phyloP scores from a whole-genome alignment of 2,797 vertebrate genomes.

The Lithobates pipiens region DNA sequence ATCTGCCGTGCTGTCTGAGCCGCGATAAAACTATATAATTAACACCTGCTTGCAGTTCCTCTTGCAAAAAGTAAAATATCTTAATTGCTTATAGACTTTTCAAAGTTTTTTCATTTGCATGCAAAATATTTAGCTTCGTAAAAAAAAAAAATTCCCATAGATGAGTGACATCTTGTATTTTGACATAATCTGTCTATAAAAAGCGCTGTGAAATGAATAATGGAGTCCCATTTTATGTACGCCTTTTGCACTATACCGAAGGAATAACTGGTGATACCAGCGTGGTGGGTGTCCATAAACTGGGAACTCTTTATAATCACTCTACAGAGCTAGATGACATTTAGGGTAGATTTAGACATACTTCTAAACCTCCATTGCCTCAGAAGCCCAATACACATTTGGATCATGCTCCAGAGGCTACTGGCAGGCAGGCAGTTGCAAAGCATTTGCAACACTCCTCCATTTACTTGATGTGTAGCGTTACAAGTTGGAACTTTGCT shows the following conservation, averaged over 20 bases:
- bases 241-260: background rate
- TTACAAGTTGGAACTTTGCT: no score
- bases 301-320: no score
- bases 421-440: no score
- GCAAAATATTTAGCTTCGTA: background rate
- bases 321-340: no score
- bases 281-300: background rate
- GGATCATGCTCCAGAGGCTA: no score
- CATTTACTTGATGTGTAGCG: no score
- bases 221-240: background rate
- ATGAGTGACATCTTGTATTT: slow-evolving; percentile 34
- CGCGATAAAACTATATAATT: background rate
- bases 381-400: no score
- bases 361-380: no score
- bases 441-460: no score
- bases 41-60: slow-evolving; percentile 1
- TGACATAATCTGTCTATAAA: slow-evolving; percentile 32
- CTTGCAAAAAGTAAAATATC: slow-evolving; percentile 11
- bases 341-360: no score
- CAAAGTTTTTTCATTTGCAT: slow-evolving; percentile 30
- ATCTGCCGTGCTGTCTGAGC: background rate
- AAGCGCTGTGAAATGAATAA: background rate
- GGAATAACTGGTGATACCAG: background rate
- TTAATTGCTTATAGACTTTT: background rate
- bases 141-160: background rate